Conservation (phyloP, 35 echinoderm and acorn worm species). For the Apostichopus californicus region DNA sequence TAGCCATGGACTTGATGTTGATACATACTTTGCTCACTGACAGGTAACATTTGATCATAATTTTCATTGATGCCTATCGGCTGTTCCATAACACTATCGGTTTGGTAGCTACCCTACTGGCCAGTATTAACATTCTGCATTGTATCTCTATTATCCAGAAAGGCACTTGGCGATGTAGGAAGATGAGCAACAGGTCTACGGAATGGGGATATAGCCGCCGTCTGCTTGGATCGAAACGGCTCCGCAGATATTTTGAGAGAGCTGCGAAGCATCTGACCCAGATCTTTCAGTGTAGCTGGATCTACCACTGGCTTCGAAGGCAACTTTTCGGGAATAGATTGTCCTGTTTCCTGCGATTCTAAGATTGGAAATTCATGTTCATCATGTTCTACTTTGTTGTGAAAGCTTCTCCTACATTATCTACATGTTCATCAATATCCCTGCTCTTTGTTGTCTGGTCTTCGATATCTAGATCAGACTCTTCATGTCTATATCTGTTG, state of each 20-base stretch:
- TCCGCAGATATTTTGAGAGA: no score
- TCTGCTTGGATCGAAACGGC: no score
- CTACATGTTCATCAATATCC: no score
- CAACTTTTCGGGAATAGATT: not conserved
- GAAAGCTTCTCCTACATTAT: no score
- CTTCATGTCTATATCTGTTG: no score
- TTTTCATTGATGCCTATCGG: not conserved
- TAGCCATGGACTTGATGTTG: not conserved
- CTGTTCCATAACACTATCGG: not conserved
- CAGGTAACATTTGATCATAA: not conserved
- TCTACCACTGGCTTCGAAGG: not conserved
- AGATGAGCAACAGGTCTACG: not conserved
- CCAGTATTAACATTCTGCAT: constrained; percentile 26
- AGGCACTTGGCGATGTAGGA: not conserved
- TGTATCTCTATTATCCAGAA: no score
- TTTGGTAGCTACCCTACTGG: not conserved
- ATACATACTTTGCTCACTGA: not conserved
- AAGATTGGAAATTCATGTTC: constrained; percentile 18
- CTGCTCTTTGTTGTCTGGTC: no score
- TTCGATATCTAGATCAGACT: no score
- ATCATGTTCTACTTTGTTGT: no score
- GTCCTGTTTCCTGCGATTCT: not conserved
- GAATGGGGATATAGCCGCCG: not conserved
- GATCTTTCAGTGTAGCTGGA: no score
- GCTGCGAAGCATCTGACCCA: no score